Evolutionary conservation across 2,888 invertebrate genomes (phyloP), one percentile per base, ranked within the genome.

Genomic region (Spisula solida): DNA sequence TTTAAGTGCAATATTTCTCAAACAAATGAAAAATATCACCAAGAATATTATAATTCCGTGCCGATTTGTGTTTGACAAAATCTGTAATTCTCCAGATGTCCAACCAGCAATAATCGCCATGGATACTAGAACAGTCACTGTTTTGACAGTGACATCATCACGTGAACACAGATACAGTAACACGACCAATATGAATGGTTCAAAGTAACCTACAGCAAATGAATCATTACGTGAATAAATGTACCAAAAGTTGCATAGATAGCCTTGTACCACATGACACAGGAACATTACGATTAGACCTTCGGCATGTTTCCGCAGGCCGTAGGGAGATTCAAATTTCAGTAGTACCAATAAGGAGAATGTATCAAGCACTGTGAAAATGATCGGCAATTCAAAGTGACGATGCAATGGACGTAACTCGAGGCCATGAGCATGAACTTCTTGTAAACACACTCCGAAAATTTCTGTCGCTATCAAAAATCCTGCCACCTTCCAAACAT

Each of bases 1-100:
- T 34, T 91, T 91, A 14, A 92, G 41, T 31, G 85, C 87, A 31
- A 93, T 88, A 86, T 93, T 93, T 70, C 92, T 82, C 25, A 92
- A 34, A n/a, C 90, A 87, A 12, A 87, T 41, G 56, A 92, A 93
- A 56, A 89, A 85, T n/a, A 89, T 88, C 10, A 88, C 85, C 20
- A 93, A 84, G 60, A 93, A 86, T 31, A 91, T 88, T 0, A 93
- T 88, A 18, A 93, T 84, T 47, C 90, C 88, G 18, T 82, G 86
- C 16, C 91, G 66, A 70, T 90, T 88, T 5, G 88, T 66, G 31
- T 84, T 83, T 0, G 86, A 31, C 14, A 86, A 51, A 79, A 89
- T 86, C 31, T 66, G 75, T 1, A 90, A 29, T 79, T 88, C 85
- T 4, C 90, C 88, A 14, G 92, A 89, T 60, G 91, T 88, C 25